A percentile compares a stretch with the other conserved stretches of the same genome.
phyloP scores from a whole-genome alignment of 2,113 vertebrate genomes.

The Leptosomus discolor region DNA sequence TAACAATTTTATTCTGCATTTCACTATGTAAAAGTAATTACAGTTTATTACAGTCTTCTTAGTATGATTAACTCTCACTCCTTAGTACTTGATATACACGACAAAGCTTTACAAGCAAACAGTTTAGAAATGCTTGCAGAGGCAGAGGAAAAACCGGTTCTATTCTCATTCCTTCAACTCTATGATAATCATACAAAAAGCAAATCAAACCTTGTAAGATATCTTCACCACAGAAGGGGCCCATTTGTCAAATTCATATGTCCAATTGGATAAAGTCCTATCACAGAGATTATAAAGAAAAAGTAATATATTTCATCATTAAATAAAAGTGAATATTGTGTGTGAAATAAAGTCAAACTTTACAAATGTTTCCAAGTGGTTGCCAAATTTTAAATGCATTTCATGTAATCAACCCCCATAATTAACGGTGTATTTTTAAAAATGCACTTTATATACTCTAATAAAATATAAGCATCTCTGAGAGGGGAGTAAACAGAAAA shows the following conservation, averaged over 20 bases:
- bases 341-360: too few relatives aligned
- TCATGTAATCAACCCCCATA: background rate
- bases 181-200: conserved; percentile 19
- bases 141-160: background rate
- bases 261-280: conserved; percentile 97
- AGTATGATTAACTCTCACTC: conserved; percentile 50
- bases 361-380: background rate
- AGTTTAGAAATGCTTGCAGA: conserved; percentile 33
- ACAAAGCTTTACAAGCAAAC: conserved; percentile 47
- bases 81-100: conserved; percentile 6
- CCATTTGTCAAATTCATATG: conserved; percentile 98
- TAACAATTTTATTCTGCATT: conserved; percentile 59
- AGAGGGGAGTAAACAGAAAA: background rate
- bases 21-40: conserved; percentile 65
- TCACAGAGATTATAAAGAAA: background rate
- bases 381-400: background rate
- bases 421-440: background rate
- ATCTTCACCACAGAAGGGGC: conserved; percentile 96
- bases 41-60: conserved; percentile 47
- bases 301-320: background rate
- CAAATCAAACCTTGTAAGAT: conserved; percentile 90
- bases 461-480: background rate
- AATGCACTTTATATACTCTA: background rate
- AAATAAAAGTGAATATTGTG: too few relatives aligned
- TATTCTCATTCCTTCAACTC: background rate